These are phyloP conservation scores for Cantharis flavilabris DNA, from an alignment of 2,888 invertebrate species.

Conservation along the genomic window DNA sequence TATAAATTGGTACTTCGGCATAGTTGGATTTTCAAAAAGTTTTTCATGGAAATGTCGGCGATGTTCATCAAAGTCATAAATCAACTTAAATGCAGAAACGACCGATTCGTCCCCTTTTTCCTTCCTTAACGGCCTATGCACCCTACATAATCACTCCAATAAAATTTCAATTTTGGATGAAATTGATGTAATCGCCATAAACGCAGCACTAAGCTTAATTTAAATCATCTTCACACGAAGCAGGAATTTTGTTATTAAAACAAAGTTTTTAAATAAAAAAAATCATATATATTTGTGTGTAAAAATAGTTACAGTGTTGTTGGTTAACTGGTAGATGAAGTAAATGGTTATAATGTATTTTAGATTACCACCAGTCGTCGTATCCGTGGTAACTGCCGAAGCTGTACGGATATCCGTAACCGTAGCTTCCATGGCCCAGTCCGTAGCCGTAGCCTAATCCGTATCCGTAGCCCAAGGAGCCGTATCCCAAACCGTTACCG, in stretches of 20 bases:
- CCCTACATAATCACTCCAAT: background rate
- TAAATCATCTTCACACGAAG: background rate
- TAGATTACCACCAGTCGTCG: slow-evolving; percentile 23
- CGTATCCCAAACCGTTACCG: slow-evolving; percentile 26
- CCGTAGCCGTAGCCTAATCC: slow-evolving; percentile 27
- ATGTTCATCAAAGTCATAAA: background rate
- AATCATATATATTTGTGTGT: background rate
- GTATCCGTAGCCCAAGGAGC: slow-evolving; percentile 23
- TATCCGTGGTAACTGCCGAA: slow-evolving; percentile 7
- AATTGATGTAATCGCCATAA: background rate
- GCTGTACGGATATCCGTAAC: slow-evolving; percentile 25
- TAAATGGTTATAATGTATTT: too few relatives aligned
- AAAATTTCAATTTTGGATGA: background rate
- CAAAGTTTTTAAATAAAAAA: background rate
- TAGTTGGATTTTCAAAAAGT: background rate
- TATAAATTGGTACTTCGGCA: background rate
- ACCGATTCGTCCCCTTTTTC: background rate
- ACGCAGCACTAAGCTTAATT: background rate
- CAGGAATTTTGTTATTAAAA: background rate
- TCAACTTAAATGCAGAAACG: background rate
- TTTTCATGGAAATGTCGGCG: background rate
- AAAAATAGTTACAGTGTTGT: background rate
- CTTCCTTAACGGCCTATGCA: background rate
- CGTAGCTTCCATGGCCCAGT: slow-evolving; percentile 30
- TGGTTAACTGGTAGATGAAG: background rate